Conservation (phyloP, 2,888 invertebrate genomes). For the Himalopsyche tibetana region DNA sequence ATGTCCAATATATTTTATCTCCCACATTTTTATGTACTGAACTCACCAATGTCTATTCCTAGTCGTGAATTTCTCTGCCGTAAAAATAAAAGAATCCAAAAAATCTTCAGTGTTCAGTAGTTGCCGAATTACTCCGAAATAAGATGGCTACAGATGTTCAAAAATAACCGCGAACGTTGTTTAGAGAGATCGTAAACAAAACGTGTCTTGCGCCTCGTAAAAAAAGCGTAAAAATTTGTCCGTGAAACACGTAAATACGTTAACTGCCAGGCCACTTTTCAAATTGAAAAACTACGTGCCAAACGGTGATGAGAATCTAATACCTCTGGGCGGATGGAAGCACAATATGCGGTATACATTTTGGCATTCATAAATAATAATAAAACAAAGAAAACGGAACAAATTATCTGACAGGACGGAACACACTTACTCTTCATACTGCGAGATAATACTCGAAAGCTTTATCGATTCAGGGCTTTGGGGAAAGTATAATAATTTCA, state of each 20-base stretch:
- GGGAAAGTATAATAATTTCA: too few species aligned
- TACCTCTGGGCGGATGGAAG: not conserved
- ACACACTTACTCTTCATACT: too few species aligned
- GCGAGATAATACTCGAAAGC: too few species aligned
- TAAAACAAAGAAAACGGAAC: too few species aligned
- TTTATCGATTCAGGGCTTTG: too few species aligned
- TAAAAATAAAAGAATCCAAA: conserved; percentile 7
- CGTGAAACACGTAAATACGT: conserved; percentile 22
- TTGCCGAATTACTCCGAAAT: not conserved
- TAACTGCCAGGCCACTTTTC: conserved; percentile 15
- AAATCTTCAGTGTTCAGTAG: not conserved
- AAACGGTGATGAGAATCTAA: conserved; percentile 20
- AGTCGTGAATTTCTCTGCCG: not conserved
- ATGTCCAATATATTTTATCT: too few species aligned
- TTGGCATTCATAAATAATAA: too few species aligned
- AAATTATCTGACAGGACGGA: too few species aligned
- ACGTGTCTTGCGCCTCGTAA: conserved; percentile 22
- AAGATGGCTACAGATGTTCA: conserved; percentile 19
- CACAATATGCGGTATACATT: too few species aligned
- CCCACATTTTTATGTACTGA: too few species aligned
- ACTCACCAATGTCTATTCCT: too few species aligned
- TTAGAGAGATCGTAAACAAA: conserved; percentile 24
- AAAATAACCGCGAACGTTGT: conserved; percentile 30
- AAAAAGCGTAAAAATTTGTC: conserved; percentile 30
- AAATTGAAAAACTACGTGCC: conserved; percentile 25